Evolutionary conservation across 2,113 vertebrate species (phyloP).

Genomic region (Chloroceryle aenea): DNA sequence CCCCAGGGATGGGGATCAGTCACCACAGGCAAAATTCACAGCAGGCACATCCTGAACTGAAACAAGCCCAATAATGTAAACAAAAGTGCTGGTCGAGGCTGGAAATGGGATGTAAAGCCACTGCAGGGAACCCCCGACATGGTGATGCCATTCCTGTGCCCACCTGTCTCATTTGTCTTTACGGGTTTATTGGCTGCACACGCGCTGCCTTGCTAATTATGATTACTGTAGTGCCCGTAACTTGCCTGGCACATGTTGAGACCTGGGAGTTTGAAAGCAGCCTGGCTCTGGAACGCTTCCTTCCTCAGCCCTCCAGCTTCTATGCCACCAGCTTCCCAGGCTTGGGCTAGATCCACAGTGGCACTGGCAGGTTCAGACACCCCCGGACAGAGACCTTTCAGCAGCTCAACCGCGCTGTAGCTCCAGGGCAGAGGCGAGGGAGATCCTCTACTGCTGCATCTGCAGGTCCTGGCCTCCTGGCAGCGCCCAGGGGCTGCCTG

Average conservation of each 20-base stretch:
- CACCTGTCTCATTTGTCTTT: not conserved
- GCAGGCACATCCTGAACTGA: fast-evolving
- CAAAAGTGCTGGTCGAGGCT: not conserved
- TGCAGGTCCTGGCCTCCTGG: not conserved
- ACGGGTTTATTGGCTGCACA: not conserved
- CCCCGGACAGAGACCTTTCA: not conserved
- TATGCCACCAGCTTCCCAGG: not conserved
- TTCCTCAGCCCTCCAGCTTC: not conserved
- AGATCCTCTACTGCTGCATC: no score
- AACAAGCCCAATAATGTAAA: not conserved
- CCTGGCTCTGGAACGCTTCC: not conserved
- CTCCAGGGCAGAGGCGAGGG: fast-evolving
- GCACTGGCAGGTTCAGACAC: not conserved
- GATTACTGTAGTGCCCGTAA: not conserved
- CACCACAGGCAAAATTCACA: fast-evolving
- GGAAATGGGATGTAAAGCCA: not conserved
- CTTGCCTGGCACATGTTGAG: not conserved
- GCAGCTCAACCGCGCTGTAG: not conserved
- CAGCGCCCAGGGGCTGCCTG: not conserved
- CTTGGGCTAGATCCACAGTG: fast-evolving
- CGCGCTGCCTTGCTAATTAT: not conserved
- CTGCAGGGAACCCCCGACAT: not conserved
- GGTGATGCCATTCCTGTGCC: not conserved
- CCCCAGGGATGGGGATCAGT: not conserved
- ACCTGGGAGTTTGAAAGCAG: not conserved